phyloP scores from a whole-genome alignment of 2,888 invertebrate species.

The Heliconius hortense region DNA sequence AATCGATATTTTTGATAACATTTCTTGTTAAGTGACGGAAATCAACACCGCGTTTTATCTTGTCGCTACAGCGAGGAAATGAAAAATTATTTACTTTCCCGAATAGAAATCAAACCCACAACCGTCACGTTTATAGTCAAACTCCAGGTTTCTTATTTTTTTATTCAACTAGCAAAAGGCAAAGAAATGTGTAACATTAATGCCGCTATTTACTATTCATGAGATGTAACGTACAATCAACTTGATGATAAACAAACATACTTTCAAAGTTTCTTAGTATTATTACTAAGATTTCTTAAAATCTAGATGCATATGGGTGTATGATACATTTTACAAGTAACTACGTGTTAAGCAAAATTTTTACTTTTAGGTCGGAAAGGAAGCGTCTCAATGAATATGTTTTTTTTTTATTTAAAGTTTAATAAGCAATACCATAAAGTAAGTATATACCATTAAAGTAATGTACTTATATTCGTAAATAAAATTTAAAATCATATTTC shows the following conservation, averaged over 20 bases:
- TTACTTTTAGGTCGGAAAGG: neutral
- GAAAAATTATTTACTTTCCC: neutral
- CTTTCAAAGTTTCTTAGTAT: constrained; percentile 5
- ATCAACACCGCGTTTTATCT: neutral
- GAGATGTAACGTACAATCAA: neutral
- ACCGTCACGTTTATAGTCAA: neutral
- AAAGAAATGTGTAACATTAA: neutral
- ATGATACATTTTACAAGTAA: neutral
- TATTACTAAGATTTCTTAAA: constrained; percentile 7
- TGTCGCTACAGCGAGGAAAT: neutral
- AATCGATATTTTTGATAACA: neutral
- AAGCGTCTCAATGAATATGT: neutral
- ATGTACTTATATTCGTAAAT: too few relatives aligned
- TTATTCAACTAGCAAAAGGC: neutral
- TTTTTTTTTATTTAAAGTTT: too few relatives aligned
- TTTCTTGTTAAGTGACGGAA: neutral
- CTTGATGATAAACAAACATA: neutral
- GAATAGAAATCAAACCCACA: neutral
- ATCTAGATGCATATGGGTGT: neutral
- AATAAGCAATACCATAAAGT: too few relatives aligned
- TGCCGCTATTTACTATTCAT: constrained; percentile 4
- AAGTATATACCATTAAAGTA: too few relatives aligned
- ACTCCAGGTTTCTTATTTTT: neutral
- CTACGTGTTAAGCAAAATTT: too few relatives aligned
- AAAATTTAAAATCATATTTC: too few relatives aligned